Base-by-base conservation (phyloP, 1,140 invertebrate species). In the Ericerus pela region DNA sequence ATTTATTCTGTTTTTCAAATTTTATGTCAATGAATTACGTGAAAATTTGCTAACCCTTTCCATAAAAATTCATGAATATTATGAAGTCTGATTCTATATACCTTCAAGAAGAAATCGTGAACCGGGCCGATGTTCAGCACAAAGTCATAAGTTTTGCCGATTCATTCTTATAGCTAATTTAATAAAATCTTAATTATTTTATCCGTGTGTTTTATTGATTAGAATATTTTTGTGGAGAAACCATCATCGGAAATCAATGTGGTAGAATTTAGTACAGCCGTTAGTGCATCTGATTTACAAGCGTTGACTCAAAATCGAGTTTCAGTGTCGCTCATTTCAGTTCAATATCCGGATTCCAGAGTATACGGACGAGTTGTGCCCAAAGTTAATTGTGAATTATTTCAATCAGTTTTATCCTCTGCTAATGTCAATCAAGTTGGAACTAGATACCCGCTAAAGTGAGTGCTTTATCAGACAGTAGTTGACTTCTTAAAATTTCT, bases 371-470 rank as follows among this genome's bases (percentile, higher is more conserved):
- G 70, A 12, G 77, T 88, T 4, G 72, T 79, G 5, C 80, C 84
- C 10, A 76, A 80, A 54, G 77, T 79, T 1, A 79, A 80, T 6
- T 90, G 87, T 64, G 86, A 91, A 67, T 74, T 89, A 37, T 88
- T 85, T 66, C 84, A 88, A 60, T 75, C 81, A 0, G 67, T 80
- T 0, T 64, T 86, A 8, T n/a, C 63, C 5, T 29, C 26, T 24
- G 22, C 20, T 5, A 18, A 47, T 47, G n/a, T 29, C 14, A 24
- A 10, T 4, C 4, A 33, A 12, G 2, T 18, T 11, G 51, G 29
- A 18, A 20, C 24, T 54, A 54, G 37, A 33, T 31, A 11, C 2
- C 16, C 22, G 29, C 53, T 36, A 33, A 36, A 20, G 53, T 54
- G 22, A 43, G 38, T 22, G 41, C 26, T 47, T 47, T 6, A n/a